phyloP scores from a whole-genome alignment of 2,113 vertebrate species.

The Acinonyx jubatus region DNA sequence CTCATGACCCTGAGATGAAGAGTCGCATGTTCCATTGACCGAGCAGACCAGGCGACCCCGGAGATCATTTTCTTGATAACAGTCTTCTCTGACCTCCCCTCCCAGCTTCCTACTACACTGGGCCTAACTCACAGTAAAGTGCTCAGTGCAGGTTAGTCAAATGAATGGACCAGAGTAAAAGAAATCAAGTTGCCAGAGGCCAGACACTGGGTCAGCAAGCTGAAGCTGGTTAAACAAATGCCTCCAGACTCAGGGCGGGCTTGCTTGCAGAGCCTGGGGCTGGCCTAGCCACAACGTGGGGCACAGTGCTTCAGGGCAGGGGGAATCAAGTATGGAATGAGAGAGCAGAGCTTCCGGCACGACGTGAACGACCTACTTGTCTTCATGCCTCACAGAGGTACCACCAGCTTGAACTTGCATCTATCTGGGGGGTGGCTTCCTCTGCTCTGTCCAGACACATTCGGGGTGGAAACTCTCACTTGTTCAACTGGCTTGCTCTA shows the following conservation, averaged over 20 bases:
- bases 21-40: neutral
- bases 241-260: neutral
- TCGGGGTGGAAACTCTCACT: neutral
- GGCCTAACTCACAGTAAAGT: neutral
- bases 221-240: neutral
- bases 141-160: neutral
- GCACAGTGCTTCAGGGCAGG: too few relatives aligned
- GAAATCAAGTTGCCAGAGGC: neutral
- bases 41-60: neutral
- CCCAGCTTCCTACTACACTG: neutral
- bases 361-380: neutral
- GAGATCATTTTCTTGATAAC: neutral
- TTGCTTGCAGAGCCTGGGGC: neutral
- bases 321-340: neutral
- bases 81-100: neutral
- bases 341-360: neutral
- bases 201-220: neutral
- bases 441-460: neutral
- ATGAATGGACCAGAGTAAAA: neutral
- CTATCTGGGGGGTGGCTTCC: neutral
- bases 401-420: neutral
- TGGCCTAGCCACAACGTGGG: neutral
- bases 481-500: neutral
- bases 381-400: neutral
- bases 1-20: neutral